A percentile compares a stretch with the other conserved stretches of the same genome.
Evolutionary conservation across 2,797 vertebrate genomes (phyloP).

Genomic region (Parotocinclus haroldoi): DNA sequence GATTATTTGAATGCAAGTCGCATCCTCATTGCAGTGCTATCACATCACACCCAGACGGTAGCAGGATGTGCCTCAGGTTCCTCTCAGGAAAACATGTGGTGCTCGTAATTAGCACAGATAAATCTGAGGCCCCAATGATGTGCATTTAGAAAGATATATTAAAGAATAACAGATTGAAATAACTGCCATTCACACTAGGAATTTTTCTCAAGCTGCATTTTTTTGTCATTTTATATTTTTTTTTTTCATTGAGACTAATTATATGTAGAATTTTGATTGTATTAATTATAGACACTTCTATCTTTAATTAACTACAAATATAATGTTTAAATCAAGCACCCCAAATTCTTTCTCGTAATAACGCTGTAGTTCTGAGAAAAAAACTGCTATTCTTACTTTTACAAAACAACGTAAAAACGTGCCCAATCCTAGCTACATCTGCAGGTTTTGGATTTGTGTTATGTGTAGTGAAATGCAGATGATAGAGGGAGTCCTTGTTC

Average conservation of each 20-base stretch:
- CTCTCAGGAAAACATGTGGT: constrained; percentile 45
- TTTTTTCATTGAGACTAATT: too few species aligned
- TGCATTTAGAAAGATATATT: constrained; percentile 40
- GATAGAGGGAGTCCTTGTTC: constrained; percentile 33
- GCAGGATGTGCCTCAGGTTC: constrained; percentile 45
- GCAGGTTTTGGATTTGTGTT: constrained; percentile 1
- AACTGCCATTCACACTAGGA: constrained; percentile 35
- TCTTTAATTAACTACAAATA: too few species aligned
- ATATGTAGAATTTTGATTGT: not conserved
- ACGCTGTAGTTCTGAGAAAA: not conserved
- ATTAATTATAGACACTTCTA: not conserved
- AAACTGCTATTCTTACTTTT: not conserved
- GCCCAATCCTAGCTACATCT: too few species aligned
- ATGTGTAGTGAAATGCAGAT: constrained; percentile 31
- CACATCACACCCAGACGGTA: constrained; percentile 43
- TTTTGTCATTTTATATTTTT: constrained; percentile 14
- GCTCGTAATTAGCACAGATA: constrained; percentile 46
- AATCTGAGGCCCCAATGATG: constrained; percentile 47
- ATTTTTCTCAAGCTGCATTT: constrained; percentile 33
- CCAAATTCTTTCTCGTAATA: not conserved
- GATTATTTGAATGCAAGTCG: constrained; percentile 47
- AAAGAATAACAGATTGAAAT: constrained; percentile 45
- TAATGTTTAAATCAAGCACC: too few species aligned
- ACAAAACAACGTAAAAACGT: too few species aligned
- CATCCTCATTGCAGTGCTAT: constrained; percentile 42